Evolutionary conservation across 2,797 vertebrate species (phyloP).

Genomic region (Pyrocephalus nanus): DNA sequence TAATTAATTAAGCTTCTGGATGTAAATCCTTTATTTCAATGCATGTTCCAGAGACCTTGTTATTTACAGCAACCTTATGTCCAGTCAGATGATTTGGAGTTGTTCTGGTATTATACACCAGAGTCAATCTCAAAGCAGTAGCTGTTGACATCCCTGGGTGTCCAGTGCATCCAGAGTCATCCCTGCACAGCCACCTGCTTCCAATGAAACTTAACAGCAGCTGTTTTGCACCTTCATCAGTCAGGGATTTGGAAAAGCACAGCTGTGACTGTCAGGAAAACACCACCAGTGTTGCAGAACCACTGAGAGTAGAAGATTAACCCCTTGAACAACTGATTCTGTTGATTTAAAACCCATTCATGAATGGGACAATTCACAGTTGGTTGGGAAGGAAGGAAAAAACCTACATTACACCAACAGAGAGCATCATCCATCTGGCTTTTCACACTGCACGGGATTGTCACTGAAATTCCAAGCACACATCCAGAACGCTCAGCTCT

Average conservation of each 20-base stretch:
- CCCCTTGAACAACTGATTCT: not conserved
- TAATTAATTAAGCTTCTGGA: not conserved
- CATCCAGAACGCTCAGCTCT: not conserved
- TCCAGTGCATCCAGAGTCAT: not conserved
- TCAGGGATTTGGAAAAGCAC: not conserved
- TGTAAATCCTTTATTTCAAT: not conserved
- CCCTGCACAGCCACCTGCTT: not conserved
- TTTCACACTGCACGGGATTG: not conserved
- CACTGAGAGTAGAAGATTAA: not conserved
- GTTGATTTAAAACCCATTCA: not conserved
- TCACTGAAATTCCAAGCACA: not conserved
- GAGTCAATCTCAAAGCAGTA: not conserved
- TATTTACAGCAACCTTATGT: not conserved
- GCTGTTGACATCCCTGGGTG: not conserved
- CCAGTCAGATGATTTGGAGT: rapidly evolving
- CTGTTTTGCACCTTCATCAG: not conserved
- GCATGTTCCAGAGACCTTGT: not conserved
- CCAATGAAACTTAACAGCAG: not conserved
- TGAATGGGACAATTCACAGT: not conserved
- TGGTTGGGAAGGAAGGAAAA: not conserved
- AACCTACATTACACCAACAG: not conserved
- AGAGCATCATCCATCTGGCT: not conserved
- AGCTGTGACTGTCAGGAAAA: not conserved
- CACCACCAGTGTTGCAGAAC: not conserved
- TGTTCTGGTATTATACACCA: not conserved